Evolutionary conservation across 2,113 vertebrate genomes (phyloP).

Genomic region (Peromyscus maniculatus): DNA sequence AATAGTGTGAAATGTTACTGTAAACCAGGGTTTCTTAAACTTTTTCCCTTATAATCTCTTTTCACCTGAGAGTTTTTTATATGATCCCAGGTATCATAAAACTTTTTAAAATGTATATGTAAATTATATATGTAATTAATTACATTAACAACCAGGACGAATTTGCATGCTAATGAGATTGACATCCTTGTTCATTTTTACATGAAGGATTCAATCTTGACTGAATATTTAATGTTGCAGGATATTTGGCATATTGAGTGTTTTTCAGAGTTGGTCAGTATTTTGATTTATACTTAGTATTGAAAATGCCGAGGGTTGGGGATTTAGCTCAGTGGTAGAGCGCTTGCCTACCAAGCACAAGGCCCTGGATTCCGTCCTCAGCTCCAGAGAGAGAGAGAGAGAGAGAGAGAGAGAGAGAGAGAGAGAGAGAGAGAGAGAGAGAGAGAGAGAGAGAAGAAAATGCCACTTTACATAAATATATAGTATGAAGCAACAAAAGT

Average conservation of each 20-base stretch:
- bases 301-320: not conserved
- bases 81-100: not conserved
- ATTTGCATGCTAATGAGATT: not conserved
- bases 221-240: not conserved
- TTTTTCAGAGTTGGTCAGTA: not conserved
- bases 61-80: not conserved
- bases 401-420: too few relatives aligned
- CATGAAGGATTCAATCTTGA: not conserved
- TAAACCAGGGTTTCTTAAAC: not conserved
- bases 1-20: not conserved
- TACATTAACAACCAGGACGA: not conserved
- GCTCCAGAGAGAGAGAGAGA: too few relatives aligned
- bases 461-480: not conserved
- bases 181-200: not conserved
- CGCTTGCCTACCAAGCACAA: too few relatives aligned
- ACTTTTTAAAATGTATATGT: not conserved
- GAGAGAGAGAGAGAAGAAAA: too few relatives aligned
- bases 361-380: too few relatives aligned
- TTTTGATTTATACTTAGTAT: not conserved
- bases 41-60: not conserved
- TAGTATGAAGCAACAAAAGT: not conserved
- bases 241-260: not conserved
- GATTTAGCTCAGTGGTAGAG: too few relatives aligned
- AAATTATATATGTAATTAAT: not conserved
- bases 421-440: too few relatives aligned